Conservation (phyloP, 2,797 vertebrate genomes). For the Alfaro cultratus region DNA sequence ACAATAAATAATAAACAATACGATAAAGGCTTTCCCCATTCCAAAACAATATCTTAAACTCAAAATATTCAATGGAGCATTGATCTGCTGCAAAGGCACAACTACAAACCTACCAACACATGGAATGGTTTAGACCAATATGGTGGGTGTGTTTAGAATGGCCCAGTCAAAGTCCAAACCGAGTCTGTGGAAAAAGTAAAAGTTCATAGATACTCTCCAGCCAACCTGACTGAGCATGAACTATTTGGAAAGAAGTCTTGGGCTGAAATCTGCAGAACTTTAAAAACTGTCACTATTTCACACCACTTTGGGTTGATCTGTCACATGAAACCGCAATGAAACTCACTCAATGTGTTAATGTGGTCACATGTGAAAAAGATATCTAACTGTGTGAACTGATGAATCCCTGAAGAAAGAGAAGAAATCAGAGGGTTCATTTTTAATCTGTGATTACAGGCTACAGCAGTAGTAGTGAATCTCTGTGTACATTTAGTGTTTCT, state of each 20-base stretch:
- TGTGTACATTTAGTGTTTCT: background rate
- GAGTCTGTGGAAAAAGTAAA: too few species aligned
- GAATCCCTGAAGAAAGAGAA: background rate
- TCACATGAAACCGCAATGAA: background rate
- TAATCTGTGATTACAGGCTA: too few species aligned
- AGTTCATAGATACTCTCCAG: background rate
- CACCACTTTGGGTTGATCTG: background rate
- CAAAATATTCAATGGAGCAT: too few species aligned
- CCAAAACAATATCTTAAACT: too few species aligned
- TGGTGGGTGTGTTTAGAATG: too few species aligned
- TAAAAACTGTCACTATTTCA: background rate
- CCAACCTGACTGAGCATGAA: background rate
- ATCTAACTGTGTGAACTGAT: background rate
- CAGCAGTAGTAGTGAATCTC: too few species aligned
- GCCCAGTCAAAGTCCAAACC: too few species aligned
- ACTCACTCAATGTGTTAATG: background rate
- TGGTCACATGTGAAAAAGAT: background rate
- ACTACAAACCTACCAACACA: too few species aligned
- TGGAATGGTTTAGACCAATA: too few species aligned
- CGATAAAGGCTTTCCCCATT: too few species aligned
- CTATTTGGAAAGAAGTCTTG: background rate
- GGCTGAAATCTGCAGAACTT: background rate
- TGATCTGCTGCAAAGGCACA: too few species aligned
- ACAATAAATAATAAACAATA: too few species aligned
- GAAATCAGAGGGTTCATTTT: background rate